Evolutionary conservation across 2,888 invertebrate genomes (phyloP).

Genomic region (Marasmarcha lunaedactyla): DNA sequence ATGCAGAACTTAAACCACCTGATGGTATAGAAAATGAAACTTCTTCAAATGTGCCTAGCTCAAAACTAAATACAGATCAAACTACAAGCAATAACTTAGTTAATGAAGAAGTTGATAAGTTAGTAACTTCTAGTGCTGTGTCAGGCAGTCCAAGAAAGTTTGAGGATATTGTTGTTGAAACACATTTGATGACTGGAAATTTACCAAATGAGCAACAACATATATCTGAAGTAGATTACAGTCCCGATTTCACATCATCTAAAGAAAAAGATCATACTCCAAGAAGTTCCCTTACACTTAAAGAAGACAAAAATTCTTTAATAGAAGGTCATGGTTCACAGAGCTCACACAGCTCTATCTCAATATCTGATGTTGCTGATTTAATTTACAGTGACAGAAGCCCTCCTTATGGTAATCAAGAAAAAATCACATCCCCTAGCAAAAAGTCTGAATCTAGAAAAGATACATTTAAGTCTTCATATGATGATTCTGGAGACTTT

Average conservation of each 20-base stretch:
- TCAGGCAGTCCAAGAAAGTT: background rate
- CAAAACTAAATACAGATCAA: constrained; percentile 26
- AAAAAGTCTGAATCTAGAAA: constrained; percentile 15
- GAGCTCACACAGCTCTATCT: constrained; percentile 48
- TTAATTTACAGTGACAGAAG: constrained; percentile 47
- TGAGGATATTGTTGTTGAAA: background rate
- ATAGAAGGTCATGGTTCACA: constrained; percentile 35
- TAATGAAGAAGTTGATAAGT: background rate
- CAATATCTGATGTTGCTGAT: constrained; percentile 57
- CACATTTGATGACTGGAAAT: background rate
- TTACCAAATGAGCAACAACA: background rate
- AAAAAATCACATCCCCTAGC: constrained; percentile 12
- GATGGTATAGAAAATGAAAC: constrained; percentile 35
- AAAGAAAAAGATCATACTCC: constrained; percentile 20
- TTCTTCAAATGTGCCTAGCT: constrained; percentile 24
- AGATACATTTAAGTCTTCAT: constrained; percentile 19
- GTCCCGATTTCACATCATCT: constrained; percentile 47
- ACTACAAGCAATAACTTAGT: background rate
- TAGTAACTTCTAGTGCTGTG: background rate
- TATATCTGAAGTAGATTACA: constrained; percentile 46
- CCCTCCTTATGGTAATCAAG: constrained; percentile 23
- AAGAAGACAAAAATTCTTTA: constrained; percentile 23
- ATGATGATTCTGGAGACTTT: constrained; percentile 52
- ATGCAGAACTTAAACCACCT: constrained; percentile 45
- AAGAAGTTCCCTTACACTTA: constrained; percentile 16